Evolutionary conservation across 2,113 vertebrate genomes (phyloP), one percentile per base, ranked within the genome.

Genomic region (Ictalurus furcatus): DNA sequence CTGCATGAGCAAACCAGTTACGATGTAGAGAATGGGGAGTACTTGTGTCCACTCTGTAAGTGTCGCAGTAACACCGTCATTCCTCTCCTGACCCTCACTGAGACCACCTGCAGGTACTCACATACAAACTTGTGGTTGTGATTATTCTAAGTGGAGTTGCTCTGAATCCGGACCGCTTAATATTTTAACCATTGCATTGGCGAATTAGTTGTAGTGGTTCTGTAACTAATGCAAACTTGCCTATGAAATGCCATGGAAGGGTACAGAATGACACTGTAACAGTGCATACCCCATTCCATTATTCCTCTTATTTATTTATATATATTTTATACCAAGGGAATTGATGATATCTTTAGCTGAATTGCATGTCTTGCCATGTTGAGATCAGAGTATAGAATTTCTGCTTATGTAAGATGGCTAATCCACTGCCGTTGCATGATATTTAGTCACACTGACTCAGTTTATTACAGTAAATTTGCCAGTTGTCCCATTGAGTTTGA

Each of bases 11-110:
- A 99, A 92, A 99, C 97, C 54, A 99, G 98, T 96, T 99, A 99
- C 0, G 97, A 99, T 48, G 98, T 99, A 87, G 98, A 99, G 94
- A 98, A 97, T 4, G 98, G 98, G 87, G 98, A 99, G 95, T 99
- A 99, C 87, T 97, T 99, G 80, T 99, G 98, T 91, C 98, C 98
- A 0, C 97, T 99, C 37, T 99, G 98, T 87, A 97, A 99, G 89
- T 99, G 98, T 92, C 95, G 99, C 91, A 99, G 98, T 93, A 99
- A 99, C 94, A 99, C 98, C 0, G 98, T 99, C 89, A 98, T 99
- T 92, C 98, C 98, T 73, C 95, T 99, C 90, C 96, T 99, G 93
- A 97, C 97, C 37, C 97, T 97, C 71, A 94, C 96, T 30, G 95
- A 96, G 84, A 81, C 59, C 65, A 17, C 58, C 87, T 89, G 65